Evolutionary conservation across 2,797 vertebrate species (phyloP), one percentile per base, ranked within the genome.

Genomic region (Anguilla anguilla): DNA sequence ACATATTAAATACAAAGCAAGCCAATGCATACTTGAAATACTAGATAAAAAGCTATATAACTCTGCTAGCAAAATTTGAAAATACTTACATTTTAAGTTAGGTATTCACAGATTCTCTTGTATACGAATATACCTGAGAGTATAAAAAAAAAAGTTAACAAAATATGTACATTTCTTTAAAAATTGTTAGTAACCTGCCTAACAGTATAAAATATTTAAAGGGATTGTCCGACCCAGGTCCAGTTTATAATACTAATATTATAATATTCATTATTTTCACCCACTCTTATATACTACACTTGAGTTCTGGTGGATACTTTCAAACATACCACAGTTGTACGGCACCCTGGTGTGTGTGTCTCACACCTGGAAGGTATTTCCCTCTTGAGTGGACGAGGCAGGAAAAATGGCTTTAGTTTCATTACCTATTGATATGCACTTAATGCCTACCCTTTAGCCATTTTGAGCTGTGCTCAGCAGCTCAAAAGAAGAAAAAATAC

Each of bases 361-460:
- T 86, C 67, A 51, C 28, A 72, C 67, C 85, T 77, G 6, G 10
- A 74, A 43, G 85, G 85, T n/a, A 74, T 74, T 19, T 51, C 39
- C 25, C 49, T n/a, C 11, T n/a, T 51, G 49, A 86, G n/a, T 86
- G 85, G 46, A 53, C 51, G 67, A 74, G 67, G 49, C 85, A 69
- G 25, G n/a, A 13, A 86, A 72, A 86, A 72, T 74, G 46, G 28
- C 64, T 19, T 13, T 25, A 86, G 59, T 86, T 86, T 61, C 85
- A 51, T 72, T 86, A 74, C 28, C 43, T 86, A 86, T 86, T 74
- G 64, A 72, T 49, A 43, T 53, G 22, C 85, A 74, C 46, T 53
- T 86, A 69, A 86, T 74, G 28, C 25, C 64, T 74, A 49, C 51
- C 85, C 67, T 74, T 53, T 2, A 25, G 85, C 43, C 49, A 31